Evolutionary conservation across 37 sponge, comb jelly and placozoan species (phyloP), one percentile per base, ranked within the genome.

Genomic region (Spongilla lacustris): DNA sequence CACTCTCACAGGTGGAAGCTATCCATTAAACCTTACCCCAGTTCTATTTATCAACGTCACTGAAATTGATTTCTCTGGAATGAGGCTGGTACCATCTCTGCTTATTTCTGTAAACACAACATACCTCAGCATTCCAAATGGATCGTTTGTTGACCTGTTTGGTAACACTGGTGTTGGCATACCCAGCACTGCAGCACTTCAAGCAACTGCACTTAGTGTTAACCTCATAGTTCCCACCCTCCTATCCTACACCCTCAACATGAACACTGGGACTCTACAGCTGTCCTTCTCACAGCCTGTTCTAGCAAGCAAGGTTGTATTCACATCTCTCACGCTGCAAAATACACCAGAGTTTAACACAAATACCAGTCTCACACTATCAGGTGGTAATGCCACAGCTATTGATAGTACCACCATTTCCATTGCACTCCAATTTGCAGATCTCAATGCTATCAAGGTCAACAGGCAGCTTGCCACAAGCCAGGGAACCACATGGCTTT

Each of bases 261-360:
- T 94, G 71, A 94, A 94, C 41, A 50, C 80, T 0, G 94, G 94
- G 0, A 31, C 81, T 21, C 67, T 97, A 29, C 23, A 76, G 11
- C 71, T 97, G 68, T 92, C 91, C 11, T 97, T 91, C 78, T 86
- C 82, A 30, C 92, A 94, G 82, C 80, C 86, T 71, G 86, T 92
- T 29, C 74, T 88, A 76, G 80, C 77, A 23, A 76, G 66, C 23
- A 78, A 91, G 30, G 71, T 87, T 23, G 35, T 83, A 5, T 88
- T 85, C 58, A 78, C 77, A 4, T 41, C 41, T 14, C 70, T 97
- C 58, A 92, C 93, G 9, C 46, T 97, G 9, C 94, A 94, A 66
- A 78, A 87, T 71, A 50, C 76, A 2, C 70, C 6, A 1, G 69
- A 66, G 26, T 12, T 13, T 8, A 84, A 58, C 10, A 77, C 71